Evolutionary conservation across 2,888 invertebrate species (phyloP).

Genomic region (Cheilosia impressa): DNA sequence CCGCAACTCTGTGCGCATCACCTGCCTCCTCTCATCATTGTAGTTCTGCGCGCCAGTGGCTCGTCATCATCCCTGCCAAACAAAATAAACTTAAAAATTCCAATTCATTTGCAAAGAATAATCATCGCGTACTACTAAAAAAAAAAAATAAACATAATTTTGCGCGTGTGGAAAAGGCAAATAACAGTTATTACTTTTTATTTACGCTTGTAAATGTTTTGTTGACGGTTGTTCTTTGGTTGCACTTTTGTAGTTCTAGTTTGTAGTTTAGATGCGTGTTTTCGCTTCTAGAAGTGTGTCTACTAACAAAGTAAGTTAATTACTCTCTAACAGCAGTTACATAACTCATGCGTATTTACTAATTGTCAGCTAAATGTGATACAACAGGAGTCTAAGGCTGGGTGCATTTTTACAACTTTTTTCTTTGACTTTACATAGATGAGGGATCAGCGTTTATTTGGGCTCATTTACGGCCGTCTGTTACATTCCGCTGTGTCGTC

Average conservation of each 20-base stretch:
- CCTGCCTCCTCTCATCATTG: constrained; percentile 61
- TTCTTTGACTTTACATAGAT: no score
- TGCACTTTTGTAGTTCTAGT: constrained; percentile 56
- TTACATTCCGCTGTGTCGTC: no score
- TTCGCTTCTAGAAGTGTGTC: constrained; percentile 6
- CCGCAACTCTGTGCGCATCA: constrained; percentile 45
- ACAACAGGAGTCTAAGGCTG: no score
- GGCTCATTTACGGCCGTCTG: no score
- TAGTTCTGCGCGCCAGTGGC: constrained; percentile 71
- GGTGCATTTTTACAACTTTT: no score
- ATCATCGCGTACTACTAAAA: constrained; percentile 52
- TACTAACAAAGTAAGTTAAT: not conserved
- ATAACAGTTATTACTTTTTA: constrained; percentile 59
- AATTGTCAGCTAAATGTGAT: no score
- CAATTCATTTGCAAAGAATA: constrained; percentile 44
- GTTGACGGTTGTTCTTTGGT: constrained; percentile 31
- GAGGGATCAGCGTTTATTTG: no score
- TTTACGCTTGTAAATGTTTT: constrained; percentile 31
- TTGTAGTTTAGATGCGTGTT: not conserved
- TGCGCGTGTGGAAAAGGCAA: constrained; percentile 73
- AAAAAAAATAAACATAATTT: constrained; percentile 29
- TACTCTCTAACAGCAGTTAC: constrained; percentile 1
- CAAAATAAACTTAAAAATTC: constrained; percentile 31
- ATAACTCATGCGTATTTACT: not conserved
- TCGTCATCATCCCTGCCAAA: constrained; percentile 58